These are phyloP conservation scores for Ispidina lecontei DNA, from an alignment of 2,797 vertebrate species.

Conservation along the genomic window DNA sequence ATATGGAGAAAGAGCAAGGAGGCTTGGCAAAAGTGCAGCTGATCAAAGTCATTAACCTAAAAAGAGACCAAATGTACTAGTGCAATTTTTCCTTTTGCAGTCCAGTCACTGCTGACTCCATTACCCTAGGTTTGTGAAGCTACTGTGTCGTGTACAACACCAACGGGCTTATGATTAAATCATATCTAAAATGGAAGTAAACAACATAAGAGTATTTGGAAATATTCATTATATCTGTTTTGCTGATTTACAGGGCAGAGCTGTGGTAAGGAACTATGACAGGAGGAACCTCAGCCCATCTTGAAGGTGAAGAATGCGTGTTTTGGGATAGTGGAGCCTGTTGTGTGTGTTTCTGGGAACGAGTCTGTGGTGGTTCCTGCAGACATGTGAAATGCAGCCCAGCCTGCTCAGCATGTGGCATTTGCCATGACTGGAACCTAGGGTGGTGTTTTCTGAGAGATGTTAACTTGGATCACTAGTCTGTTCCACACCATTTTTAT, in stretches of 20 bases:
- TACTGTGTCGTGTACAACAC: not conserved
- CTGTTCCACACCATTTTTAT: not conserved
- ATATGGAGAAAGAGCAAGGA: not conserved
- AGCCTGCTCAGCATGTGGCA: not conserved
- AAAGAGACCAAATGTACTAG: not conserved
- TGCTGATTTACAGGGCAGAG: not conserved
- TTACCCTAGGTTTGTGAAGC: not conserved
- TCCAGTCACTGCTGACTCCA: not conserved
- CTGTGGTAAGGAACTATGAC: not conserved
- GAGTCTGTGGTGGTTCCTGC: not conserved
- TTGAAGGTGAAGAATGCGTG: rapidly evolving
- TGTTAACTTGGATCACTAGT: not conserved
- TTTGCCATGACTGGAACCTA: not conserved
- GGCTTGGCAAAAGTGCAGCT: not conserved
- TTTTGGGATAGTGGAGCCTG: rapidly evolving
- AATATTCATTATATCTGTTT: not conserved
- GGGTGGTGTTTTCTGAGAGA: not conserved
- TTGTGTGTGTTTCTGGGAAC: rapidly evolving
- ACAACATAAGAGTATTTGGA: not conserved
- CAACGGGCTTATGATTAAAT: not conserved
- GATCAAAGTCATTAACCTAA: not conserved
- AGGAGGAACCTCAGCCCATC: not conserved
- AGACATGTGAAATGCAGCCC: not conserved
- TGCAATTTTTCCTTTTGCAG: not conserved
- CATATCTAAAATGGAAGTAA: not conserved